Evolutionary conservation across 2,888 invertebrate species (phyloP).

Genomic region (Drosophila differens): DNA sequence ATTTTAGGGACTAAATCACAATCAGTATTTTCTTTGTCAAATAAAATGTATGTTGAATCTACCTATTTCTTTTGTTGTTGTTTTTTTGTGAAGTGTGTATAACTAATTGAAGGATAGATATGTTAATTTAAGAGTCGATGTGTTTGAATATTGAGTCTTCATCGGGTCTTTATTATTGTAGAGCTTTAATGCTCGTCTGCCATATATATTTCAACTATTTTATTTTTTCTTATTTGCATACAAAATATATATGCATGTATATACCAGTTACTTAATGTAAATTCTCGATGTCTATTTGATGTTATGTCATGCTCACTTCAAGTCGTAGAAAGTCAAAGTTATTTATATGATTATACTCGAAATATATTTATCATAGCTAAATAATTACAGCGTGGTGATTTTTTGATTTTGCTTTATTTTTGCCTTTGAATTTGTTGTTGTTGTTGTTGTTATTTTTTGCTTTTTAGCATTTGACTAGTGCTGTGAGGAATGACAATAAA

Average conservation of each 20-base stretch:
- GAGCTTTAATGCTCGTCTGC: background rate
- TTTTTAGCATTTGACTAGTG: constrained; percentile 7
- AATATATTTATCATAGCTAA: constrained; percentile 31
- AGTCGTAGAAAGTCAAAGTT: constrained; percentile 31
- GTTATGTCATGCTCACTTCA: constrained; percentile 4
- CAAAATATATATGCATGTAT: background rate
- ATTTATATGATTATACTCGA: background rate
- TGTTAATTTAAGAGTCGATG: background rate
- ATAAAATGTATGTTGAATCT: background rate
- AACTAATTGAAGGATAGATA: too few species aligned
- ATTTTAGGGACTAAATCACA: background rate
- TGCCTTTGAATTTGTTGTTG: constrained; percentile 1
- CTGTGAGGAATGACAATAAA: constrained; percentile 36
- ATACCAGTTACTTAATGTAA: background rate
- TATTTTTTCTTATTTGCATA: background rate
- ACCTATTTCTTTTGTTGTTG: background rate
- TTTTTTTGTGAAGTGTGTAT: too few species aligned
- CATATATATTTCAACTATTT: background rate
- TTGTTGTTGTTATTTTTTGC: background rate
- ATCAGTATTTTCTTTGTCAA: constrained; percentile 31
- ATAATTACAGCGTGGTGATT: constrained; percentile 36
- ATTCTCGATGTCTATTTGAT: background rate
- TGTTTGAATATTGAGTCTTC: background rate
- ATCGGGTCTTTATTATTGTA: background rate
- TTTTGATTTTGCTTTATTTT: constrained; percentile 23